A percentile compares a stretch with the other conserved stretches of the same genome.
These are phyloP conservation scores for Macaria liturata DNA, from an alignment of 2,888 invertebrate species.

Conservation along the genomic window DNA sequence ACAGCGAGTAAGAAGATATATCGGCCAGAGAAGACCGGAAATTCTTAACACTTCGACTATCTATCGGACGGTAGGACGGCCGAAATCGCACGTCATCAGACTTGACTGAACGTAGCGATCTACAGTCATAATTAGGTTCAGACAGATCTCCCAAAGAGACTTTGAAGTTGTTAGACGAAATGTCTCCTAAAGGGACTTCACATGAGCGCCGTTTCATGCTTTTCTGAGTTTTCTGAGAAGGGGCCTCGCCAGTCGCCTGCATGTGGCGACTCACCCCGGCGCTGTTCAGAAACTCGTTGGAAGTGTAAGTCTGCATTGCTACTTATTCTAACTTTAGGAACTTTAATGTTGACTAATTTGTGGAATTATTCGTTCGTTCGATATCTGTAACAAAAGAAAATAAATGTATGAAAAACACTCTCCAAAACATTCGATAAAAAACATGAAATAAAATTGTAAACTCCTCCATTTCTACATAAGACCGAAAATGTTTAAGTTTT, in stretches of 20 bases:
- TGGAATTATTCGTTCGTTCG: conserved; percentile 73
- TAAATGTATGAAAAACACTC: too few relatives aligned
- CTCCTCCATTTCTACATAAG: too few relatives aligned
- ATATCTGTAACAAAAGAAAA: conserved; percentile 71
- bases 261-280: conserved; percentile 77
- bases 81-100: conserved; percentile 67
- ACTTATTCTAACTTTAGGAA: conserved; percentile 67
- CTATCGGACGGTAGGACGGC: conserved; percentile 65
- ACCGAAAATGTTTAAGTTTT: too few relatives aligned
- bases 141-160: conserved; percentile 74
- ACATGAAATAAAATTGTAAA: too few relatives aligned
- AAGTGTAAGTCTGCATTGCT: conserved; percentile 69
- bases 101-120: conserved; percentile 65
- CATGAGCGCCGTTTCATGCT: conserved; percentile 77
- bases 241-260: conserved; percentile 76
- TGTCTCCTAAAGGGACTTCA: conserved; percentile 76
- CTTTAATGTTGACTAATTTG: conserved; percentile 71
- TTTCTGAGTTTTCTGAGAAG: conserved; percentile 63
- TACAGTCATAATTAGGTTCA: conserved; percentile 65
- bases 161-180: conserved; percentile 74
- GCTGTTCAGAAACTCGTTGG: conserved; percentile 74
- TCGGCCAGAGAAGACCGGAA: conserved; percentile 73
- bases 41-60: conserved; percentile 73
- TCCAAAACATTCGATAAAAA: too few relatives aligned
- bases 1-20: conserved; percentile 60